phyloP scores from a whole-genome alignment of 2,888 invertebrate genomes.

The Ennomos erosarius region DNA sequence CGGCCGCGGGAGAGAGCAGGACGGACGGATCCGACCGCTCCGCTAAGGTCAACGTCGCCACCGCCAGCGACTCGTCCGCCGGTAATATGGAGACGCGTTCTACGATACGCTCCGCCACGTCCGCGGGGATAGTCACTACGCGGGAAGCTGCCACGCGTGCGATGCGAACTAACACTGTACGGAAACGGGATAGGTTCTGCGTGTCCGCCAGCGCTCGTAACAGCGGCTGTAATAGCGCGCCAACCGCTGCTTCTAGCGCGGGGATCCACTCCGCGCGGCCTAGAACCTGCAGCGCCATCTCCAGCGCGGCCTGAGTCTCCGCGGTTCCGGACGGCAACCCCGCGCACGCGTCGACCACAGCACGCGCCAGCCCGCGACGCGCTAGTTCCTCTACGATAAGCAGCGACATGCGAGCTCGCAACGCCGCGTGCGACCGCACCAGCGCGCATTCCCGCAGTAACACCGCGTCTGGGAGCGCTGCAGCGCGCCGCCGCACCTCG shows the following conservation, averaged over 20 bases:
- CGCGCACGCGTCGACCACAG: conserved; percentile 44
- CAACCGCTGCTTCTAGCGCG: background rate
- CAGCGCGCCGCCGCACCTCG: conserved; percentile 41
- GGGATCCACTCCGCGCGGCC: conserved; percentile 25
- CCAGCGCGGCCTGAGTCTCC: conserved; percentile 44
- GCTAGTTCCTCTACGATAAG: conserved; percentile 1
- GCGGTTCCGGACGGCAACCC: background rate
- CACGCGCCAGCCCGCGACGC: conserved; percentile 53
- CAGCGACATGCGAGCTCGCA: background rate
- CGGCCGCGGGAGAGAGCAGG: conserved; percentile 51
- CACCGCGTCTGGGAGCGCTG: conserved; percentile 41
- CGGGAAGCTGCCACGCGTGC: conserved; percentile 51
- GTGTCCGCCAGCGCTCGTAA: conserved; percentile 63
- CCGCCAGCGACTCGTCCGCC: conserved; percentile 52
- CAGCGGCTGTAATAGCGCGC: conserved; percentile 52
- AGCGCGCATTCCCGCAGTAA: conserved; percentile 63
- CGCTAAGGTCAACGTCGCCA: conserved; percentile 58
- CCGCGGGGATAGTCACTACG: conserved; percentile 48
- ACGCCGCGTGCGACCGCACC: background rate
- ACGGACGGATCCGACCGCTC: conserved; percentile 55
- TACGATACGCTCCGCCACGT: conserved; percentile 57
- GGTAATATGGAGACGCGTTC: conserved; percentile 70
- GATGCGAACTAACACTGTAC: conserved; percentile 61
- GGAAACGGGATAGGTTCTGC: conserved; percentile 73
- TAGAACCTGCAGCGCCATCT: conserved; percentile 58